These are phyloP conservation scores for Zaprionus davidi DNA, from an alignment of 1,140 invertebrate species.

Conservation along the genomic window DNA sequence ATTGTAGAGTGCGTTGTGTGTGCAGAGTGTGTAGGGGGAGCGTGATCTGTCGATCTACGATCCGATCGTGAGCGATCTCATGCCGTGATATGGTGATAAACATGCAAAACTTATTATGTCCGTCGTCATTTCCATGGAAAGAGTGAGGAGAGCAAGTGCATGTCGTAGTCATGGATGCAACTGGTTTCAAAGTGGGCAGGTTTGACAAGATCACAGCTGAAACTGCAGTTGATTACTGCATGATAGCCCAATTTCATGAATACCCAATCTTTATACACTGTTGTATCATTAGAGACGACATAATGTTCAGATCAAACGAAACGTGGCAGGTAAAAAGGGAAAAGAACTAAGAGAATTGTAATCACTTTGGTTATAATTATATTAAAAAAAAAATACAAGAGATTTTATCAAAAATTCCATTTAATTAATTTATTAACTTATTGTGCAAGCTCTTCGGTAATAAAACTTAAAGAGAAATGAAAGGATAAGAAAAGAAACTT, in stretches of 20 bases:
- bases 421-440: no score
- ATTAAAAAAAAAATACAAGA: no score
- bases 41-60: slow-evolving; percentile 10
- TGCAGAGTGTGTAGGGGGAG: background rate
- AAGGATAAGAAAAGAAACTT: no score
- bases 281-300: background rate
- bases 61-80: slow-evolving; percentile 8
- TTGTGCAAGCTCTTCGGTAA: no score
- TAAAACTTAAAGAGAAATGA: no score
- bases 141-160: background rate
- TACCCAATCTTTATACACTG: background rate
- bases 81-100: slow-evolving; percentile 10
- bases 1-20: background rate
- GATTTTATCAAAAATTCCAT: no score
- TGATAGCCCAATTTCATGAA: background rate
- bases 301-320: background rate
- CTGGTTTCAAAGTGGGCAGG: background rate
- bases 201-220: slow-evolving; percentile 6
- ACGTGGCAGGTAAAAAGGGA: background rate
- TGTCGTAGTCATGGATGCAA: background rate
- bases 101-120: slow-evolving; percentile 16
- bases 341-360: background rate
- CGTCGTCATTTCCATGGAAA: slow-evolving; percentile 6
- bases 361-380: no score
- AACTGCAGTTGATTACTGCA: background rate